Percentiles rank a stretch among this genome's conserved stretches.
These are phyloP conservation scores for Harpalus rubripes DNA, from an alignment of 2,888 invertebrate genomes.

Conservation along the genomic window DNA sequence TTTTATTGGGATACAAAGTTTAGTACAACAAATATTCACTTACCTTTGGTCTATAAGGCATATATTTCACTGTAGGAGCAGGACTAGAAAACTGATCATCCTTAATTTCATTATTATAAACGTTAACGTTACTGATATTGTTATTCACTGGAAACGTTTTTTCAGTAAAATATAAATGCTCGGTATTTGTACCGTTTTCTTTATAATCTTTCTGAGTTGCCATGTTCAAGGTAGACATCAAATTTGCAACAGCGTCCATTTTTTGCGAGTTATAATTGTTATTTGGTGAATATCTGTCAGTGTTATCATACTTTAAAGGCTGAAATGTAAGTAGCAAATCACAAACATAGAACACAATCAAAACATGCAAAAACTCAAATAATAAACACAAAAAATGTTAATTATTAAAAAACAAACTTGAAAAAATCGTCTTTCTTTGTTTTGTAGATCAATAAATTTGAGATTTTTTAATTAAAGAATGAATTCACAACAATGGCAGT, in stretches of 20 bases:
- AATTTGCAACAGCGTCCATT: conserved; percentile 63
- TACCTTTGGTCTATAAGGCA: conserved; percentile 62
- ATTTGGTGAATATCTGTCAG: conserved; percentile 49
- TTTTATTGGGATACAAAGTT: too few relatives aligned
- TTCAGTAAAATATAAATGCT: conserved; percentile 50
- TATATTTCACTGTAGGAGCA: conserved; percentile 53
- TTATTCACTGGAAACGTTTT: conserved; percentile 61
- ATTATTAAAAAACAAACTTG: too few relatives aligned
- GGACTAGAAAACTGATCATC: conserved; percentile 55
- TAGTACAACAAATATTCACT: neutral
- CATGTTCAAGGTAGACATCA: conserved; percentile 60
- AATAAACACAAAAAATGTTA: neutral
- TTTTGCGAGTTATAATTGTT: conserved; percentile 35
- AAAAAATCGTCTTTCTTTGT: too few relatives aligned
- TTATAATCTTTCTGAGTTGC: conserved; percentile 54
- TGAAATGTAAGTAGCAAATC: conserved; percentile 45
- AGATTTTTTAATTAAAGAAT: neutral
- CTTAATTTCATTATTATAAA: conserved; percentile 7
- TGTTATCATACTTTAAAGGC: conserved; percentile 43
- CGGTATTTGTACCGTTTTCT: conserved; percentile 65
- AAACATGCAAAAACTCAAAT: conserved; percentile 12
- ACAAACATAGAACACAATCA: conserved; percentile 4
- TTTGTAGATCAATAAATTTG: neutral
- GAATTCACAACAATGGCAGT: neutral
- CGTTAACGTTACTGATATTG: neutral